A percentile compares a stretch with the other conserved stretches of the same genome.
Evolutionary conservation across 1,140 invertebrate genomes (phyloP).

Genomic region (Aricia agestis): DNA sequence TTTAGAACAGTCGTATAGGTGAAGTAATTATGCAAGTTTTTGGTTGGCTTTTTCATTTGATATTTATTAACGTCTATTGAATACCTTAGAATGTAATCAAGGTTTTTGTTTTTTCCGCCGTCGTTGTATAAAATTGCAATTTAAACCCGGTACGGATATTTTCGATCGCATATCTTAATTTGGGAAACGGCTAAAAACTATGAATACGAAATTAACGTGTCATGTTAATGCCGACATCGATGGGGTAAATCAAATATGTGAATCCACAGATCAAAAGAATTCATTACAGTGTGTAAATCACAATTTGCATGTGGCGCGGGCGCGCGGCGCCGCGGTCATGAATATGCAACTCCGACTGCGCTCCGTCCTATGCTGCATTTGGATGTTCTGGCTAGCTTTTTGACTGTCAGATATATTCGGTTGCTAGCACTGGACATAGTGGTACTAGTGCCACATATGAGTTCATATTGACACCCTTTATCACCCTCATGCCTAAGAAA

Average conservation of each 20-base stretch:
- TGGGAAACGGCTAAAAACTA: conserved; percentile 46
- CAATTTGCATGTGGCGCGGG: conserved; percentile 73
- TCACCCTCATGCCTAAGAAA: too few species aligned
- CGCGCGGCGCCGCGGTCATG: conserved; percentile 60
- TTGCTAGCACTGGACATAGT: too few species aligned
- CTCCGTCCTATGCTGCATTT: conserved; percentile 59
- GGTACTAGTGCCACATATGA: too few species aligned
- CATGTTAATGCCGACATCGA: conserved; percentile 62
- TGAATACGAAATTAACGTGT: conserved; percentile 68
- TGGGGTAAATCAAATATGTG: conserved; percentile 74
- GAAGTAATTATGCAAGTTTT: conserved; percentile 74
- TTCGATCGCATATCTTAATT: conserved; percentile 19
- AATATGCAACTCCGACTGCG: conserved; percentile 70
- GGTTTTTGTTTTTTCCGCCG: conserved; percentile 19
- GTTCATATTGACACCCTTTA: too few species aligned
- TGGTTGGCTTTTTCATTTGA: conserved; percentile 58
- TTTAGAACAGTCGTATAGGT: conserved; percentile 69
- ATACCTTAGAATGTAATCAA: conserved; percentile 17
- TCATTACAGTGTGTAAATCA: conserved; percentile 75
- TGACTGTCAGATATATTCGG: conserved; percentile 8
- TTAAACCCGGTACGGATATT: neutral
- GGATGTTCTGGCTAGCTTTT: conserved; percentile 11
- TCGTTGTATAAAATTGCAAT: neutral
- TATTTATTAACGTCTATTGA: conserved; percentile 20
- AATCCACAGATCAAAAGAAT: conserved; percentile 76